These are phyloP conservation scores for Piezodorus guildinii DNA, from an alignment of 1,140 invertebrate species.

Conservation along the genomic window DNA sequence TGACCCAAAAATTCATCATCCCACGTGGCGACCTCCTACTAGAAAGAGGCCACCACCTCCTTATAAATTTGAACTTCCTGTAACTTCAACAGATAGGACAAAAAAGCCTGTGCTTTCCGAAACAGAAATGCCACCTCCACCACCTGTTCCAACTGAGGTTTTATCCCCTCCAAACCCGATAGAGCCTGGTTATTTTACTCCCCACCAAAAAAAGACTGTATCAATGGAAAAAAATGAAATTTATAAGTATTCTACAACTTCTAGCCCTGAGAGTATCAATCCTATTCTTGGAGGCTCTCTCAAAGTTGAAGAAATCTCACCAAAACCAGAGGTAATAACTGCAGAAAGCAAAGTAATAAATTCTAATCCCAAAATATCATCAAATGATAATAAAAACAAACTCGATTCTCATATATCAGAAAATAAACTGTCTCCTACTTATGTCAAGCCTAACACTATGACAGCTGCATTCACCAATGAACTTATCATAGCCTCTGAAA, in stretches of 20 bases:
- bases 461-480: not conserved
- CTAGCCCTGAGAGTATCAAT: constrained; percentile 25
- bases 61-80: constrained; percentile 31
- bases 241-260: constrained; percentile 17
- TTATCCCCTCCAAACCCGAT: constrained; percentile 25
- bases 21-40: not conserved
- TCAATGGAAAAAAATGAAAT: constrained; percentile 11
- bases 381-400: not conserved
- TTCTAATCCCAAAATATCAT: constrained; percentile 21
- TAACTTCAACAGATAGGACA: constrained; percentile 18
- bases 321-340: constrained; percentile 30
- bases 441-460: not conserved
- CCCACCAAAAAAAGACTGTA: constrained; percentile 15
- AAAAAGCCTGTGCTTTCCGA: constrained; percentile 3
- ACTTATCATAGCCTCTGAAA: constrained; percentile 27
- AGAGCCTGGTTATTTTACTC: constrained; percentile 13
- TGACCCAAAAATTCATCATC: constrained; percentile 9
- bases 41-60: constrained; percentile 28
- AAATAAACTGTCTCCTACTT: not conserved
- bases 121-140: constrained; percentile 20
- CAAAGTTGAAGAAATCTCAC: constrained; percentile 25
- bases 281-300: constrained; percentile 25
- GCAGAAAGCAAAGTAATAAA: constrained; percentile 28
- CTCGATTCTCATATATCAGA: not conserved
- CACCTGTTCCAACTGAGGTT: constrained; percentile 24